These are phyloP conservation scores for Tragelaphus scriptus DNA, from an alignment of 2,113 vertebrate genomes.

Conservation along the genomic window DNA sequence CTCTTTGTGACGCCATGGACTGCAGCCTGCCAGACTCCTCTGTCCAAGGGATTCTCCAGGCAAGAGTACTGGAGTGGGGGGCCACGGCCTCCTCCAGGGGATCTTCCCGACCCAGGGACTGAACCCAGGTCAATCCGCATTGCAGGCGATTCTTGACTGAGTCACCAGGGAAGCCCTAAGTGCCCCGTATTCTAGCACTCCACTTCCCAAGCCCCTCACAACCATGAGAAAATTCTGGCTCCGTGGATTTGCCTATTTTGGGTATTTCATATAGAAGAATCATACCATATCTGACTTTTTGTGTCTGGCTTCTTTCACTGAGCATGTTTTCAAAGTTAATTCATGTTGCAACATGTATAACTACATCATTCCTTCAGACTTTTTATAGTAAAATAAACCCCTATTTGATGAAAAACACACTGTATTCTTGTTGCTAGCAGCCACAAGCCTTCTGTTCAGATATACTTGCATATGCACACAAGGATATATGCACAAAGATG, in stretches of 20 bases:
- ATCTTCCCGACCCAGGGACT: background rate
- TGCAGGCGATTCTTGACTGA: background rate
- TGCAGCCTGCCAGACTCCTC: background rate
- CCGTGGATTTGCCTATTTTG: background rate
- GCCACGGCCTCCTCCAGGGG: background rate
- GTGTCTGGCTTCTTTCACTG: background rate
- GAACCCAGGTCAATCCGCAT: background rate
- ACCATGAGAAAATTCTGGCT: background rate
- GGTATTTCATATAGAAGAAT: background rate
- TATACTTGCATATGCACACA: background rate
- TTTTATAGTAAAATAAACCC: background rate
- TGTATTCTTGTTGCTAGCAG: background rate
- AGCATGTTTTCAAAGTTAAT: background rate
- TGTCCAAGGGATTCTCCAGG: background rate
- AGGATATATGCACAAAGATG: background rate
- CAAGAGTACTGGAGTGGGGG: background rate
- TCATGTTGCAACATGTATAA: background rate
- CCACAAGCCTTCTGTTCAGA: background rate
- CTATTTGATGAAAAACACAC: background rate
- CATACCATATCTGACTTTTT: background rate
- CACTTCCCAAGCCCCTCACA: background rate
- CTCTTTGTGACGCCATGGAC: accelerated
- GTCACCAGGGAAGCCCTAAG: background rate
- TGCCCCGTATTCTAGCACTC: background rate
- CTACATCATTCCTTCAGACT: background rate